Evolutionary conservation across 2,797 vertebrate species (phyloP), one percentile per base, ranked within the genome.

Genomic region (Scyliorhinus canicula): DNA sequence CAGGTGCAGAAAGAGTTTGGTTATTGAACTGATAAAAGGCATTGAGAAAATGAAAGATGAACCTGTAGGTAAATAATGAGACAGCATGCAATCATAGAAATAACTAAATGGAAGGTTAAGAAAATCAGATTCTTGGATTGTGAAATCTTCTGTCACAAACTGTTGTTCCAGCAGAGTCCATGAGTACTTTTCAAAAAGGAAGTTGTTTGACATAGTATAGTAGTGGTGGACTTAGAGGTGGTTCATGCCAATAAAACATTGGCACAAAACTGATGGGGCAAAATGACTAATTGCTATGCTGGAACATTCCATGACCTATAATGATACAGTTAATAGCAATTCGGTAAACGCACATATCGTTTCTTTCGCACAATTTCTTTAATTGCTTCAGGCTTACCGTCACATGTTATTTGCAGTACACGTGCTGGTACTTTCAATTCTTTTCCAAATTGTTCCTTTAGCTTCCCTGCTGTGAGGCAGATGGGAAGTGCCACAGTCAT

Each of bases 401-500:
- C 96, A 95, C 97, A 96, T 77, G 95, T 97, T 50, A 98, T 95
- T 95, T 97, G 97, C 95, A 99, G 96, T 94, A 97, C 95, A 60
- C 96, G 95, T 4, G 95, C n/a, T 8, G 98, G 98, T 55, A 98
- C 96, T 95, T 96, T 96, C 95, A 99, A 96, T 95, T 98, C 96
- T 0, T 95, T 60, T 63, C 98, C 97, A 93, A 98, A 98, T 95
- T 98, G 97, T 3, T 96, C 95, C 96, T 98, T 98, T 95, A 99
- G 96, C 65, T 97, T 95, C 95, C 96, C 96, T 86, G 98, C 96
- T 88, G 97, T 96, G 67, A 96, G 96, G 1, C 97, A 96, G 91
- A 98, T 97, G 95, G 97, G 97, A 95, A 98, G 98, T 94, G 97
- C 96, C 95, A 97, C 96, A 0, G 97, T 97, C 96, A 98, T 97